A percentile compares a stretch with the other conserved stretches of the same genome.
phyloP scores from a whole-genome alignment of 2,888 invertebrate genomes.

The Taenaris catops region DNA sequence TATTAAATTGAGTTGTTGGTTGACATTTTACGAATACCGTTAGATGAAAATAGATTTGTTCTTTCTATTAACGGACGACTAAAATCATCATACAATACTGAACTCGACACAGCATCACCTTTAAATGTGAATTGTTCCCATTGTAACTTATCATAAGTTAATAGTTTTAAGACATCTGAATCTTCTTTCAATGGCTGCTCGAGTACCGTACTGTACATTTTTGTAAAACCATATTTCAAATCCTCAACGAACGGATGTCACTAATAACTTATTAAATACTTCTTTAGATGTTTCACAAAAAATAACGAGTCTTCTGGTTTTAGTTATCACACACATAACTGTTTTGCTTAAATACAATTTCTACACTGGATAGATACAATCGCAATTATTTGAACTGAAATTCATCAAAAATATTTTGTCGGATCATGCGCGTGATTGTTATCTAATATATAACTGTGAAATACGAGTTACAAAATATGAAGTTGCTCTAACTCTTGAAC shows the following conservation, averaged over 20 bases:
- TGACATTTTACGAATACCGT: no score
- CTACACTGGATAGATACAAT: conserved; percentile 43
- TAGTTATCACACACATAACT: conserved; percentile 34
- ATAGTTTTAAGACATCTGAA: conserved; percentile 14
- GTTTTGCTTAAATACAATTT: conserved; percentile 34
- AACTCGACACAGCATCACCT: conserved; percentile 3
- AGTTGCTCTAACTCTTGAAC: conserved; percentile 44
- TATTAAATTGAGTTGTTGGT: no score
- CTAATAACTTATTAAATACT: no score
- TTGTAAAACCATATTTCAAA: no score
- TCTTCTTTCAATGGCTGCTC: conserved; percentile 6
- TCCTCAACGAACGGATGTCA: conserved; percentile 2
- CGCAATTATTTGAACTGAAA: conserved; percentile 50
- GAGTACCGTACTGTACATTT: no score
- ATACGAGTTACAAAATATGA: conserved; percentile 41
- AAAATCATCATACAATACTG: conserved; percentile 14
- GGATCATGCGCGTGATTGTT: conserved; percentile 35
- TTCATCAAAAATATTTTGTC: conserved; percentile 42
- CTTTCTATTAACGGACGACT: conserved; percentile 24
- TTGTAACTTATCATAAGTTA: conserved; percentile 60
- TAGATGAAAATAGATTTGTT: conserved; percentile 69
- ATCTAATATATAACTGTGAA: conserved; percentile 44
- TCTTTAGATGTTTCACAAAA: conserved; percentile 9
- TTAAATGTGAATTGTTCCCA: conserved; percentile 56
- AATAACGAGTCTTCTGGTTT: conserved; percentile 33